Evolutionary conservation across 2,113 vertebrate genomes (phyloP), one percentile per base, ranked within the genome.

Genomic region (Lycaon pictus): DNA sequence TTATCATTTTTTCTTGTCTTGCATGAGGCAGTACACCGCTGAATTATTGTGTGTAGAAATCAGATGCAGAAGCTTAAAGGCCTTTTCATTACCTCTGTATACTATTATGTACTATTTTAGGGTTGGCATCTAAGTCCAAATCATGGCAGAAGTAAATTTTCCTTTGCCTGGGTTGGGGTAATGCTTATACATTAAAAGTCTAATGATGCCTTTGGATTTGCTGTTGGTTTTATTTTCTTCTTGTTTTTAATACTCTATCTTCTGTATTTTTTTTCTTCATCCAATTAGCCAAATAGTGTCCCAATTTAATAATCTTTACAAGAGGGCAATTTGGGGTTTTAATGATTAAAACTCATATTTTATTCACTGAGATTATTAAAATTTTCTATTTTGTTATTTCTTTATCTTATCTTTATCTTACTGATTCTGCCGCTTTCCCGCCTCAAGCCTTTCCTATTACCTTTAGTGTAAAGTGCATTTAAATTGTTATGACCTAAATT

Each of bases 31-130:
- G 0, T 80, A 43, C 15, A 22, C 43, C 71, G 16, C 83, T 79
- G 53, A 93, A 74, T 83, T 63, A 88, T 69, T 48, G 11, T 76
- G 7, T 74, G 76, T 43, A 65, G 72, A 93, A 97, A 53, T 93
- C 37, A 74, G 62, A 55, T 72, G 16, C 23, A 92, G 71, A 85
- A 5, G 17, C 37, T 60, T 63, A 35, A 60, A 86, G 17, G 25
- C 12, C 43, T 94, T 60, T 74, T 88, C n/a, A 63, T 92, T 83
- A 79, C 19, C 32, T 76, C 67, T 76, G 0, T 56, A 2, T 12
- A 23, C 69, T 35, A 0, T 58, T 81, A 69, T 17, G 8, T 71
- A 48, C 19, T 82, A 3, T 83, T 87, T 94, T 67, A 74, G 10
- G 17, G 4, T 88, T 96, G 32, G 22, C 48, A 51, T 19, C 51